These are phyloP conservation scores for Clamator glandarius DNA, from an alignment of 2,797 vertebrate genomes.

Conservation along the genomic window DNA sequence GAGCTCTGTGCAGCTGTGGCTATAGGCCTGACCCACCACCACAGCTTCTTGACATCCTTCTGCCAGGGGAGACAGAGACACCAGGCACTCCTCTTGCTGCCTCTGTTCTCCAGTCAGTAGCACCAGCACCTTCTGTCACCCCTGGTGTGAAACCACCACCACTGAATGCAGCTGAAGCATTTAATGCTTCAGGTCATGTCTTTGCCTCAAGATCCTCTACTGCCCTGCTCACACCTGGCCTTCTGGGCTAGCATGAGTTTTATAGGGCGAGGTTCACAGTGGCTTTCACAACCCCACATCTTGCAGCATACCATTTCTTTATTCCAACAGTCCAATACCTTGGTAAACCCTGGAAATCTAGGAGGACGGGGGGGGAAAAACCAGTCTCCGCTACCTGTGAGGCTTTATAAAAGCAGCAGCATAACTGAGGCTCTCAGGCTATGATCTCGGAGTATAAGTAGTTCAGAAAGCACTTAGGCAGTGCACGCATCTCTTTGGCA, in stretches of 20 bases:
- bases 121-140: constrained; percentile 14
- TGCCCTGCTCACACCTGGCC: neutral
- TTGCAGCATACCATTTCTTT: constrained; percentile 34
- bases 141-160: neutral
- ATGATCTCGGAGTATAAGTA: neutral
- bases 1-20: neutral
- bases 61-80: neutral
- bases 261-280: neutral
- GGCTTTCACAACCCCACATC: constrained; percentile 13
- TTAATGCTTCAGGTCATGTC: neutral
- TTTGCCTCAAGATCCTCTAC: neutral
- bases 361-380: constrained; percentile 16
- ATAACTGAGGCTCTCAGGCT: constrained; percentile 58
- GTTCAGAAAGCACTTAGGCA: constrained; percentile 59
- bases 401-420: constrained; percentile 70
- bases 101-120: neutral
- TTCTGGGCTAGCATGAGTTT: neutral
- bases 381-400: constrained; percentile 16
- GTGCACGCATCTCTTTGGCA: constrained; percentile 63
- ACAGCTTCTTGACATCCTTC: neutral
- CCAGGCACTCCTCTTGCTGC: neutral
- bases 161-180: neutral
- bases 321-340: constrained; percentile 35
- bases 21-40: neutral
- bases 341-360: constrained; percentile 14